These are phyloP conservation scores for Sinohyriopsis cumingii DNA, from an alignment of 2,888 invertebrate species.

Conservation along the genomic window DNA sequence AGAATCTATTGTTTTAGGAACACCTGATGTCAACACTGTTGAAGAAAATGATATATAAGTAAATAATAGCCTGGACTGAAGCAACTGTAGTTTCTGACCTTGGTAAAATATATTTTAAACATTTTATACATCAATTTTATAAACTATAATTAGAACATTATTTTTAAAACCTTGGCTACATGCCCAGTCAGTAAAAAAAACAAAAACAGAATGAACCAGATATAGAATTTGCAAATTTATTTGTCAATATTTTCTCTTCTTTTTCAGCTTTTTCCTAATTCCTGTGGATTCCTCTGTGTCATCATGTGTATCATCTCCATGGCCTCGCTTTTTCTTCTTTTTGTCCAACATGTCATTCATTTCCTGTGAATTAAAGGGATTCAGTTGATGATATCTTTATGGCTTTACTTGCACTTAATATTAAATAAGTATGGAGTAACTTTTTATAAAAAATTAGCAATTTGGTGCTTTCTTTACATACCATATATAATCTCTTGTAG, in stretches of 20 bases:
- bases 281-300: constrained; percentile 67
- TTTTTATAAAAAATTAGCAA: not conserved
- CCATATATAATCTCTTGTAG: too few species aligned
- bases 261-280: constrained; percentile 64
- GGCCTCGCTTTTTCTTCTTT: constrained; percentile 53
- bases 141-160: too few species aligned
- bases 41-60: too few species aligned
- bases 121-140: too few species aligned
- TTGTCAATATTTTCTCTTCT: constrained; percentile 33
- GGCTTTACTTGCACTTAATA: not conserved
- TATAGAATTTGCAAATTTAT: not conserved
- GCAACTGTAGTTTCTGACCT: too few species aligned
- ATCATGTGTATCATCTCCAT: constrained; percentile 53
- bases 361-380: constrained; percentile 51
- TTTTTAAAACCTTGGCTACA: too few species aligned
- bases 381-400: not conserved
- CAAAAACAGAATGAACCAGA: too few species aligned
- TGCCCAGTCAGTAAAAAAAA: too few species aligned
- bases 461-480: not conserved
- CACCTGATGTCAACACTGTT: too few species aligned
- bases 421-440: constrained; percentile 1
- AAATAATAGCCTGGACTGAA: too few species aligned
- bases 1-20: too few species aligned
- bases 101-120: too few species aligned
- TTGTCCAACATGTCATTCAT: constrained; percentile 67